Evolutionary conservation across 2,888 invertebrate genomes (phyloP), one percentile per base, ranked within the genome.

Genomic region (Andrena trimmerana): DNA sequence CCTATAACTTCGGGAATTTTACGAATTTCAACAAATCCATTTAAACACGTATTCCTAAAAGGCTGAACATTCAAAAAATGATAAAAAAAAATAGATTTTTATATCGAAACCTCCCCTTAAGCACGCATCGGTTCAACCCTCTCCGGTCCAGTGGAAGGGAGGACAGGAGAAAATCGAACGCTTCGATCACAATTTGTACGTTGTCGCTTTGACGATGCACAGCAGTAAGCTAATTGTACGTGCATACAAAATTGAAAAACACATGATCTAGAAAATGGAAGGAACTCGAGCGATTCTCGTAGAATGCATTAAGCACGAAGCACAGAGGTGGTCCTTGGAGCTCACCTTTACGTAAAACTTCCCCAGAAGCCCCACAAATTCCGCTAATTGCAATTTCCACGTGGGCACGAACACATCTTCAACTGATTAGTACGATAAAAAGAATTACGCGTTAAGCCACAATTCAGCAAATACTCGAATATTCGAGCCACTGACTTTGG

Each of bases 201-300:
- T 54, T 68, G 29, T 4, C 59, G 36, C 13, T 59, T 5, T 13
- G 36, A 24, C 29, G 16, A 31, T 36, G 54, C 24, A 31, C 42
- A 24, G 36, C 65, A 36, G 20, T 63, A 59, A 81, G 77, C 42
- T 54, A 65, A 80, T 66, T 52, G 33, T 83, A 54, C 60, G 24
- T 50, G 57, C 29, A 57, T 83, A 84, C 60, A 79, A 85, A 80
- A 81, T 79, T 42, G 65, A 72, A 71, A 27, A 67, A 70, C 72
- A 42, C 33, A n/a, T 20, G 52, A 81, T 57, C 48, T 74, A 84
- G 42, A 59, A 27, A 78, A 79, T 82, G 76, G 78, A 85, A 82
- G 79, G 79, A 82, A 65, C 72, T 68, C 67, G 65, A 78, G 29
- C 24, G 50, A 72, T 42, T 69, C 57, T 62, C 16, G 36, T 29